Evolutionary conservation across 2,888 invertebrate genomes (phyloP), one percentile per base, ranked within the genome.

Genomic region (Sympetrum striolatum): DNA sequence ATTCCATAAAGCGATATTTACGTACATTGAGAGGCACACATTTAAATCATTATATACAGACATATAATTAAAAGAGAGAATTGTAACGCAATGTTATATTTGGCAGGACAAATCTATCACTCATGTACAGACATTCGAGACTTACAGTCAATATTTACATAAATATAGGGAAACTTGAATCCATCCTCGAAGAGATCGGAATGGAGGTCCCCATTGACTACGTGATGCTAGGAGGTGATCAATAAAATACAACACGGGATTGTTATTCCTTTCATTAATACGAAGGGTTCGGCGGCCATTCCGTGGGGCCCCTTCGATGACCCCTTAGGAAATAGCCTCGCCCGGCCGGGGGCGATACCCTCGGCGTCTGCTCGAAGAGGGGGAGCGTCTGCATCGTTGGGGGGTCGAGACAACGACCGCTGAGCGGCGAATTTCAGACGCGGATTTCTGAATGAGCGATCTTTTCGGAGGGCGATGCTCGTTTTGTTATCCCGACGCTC

Each of bases 311-410:
- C 73, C 3, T 14, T 73, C 73, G 31, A 73, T 44, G 39, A 44
- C 80, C 80, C 80, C 39, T 44, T 44, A 22, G 39, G 39, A 81
- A 81, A 81, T 39, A 14, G 37, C 39, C 81, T 39, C 44, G 44
- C 37, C 39, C 81, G 44, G 44, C 10, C 25, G 60, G 37, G 86
- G 86, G 86, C 86, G 86, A 60, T 64, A 86, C 60, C 86, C 86
- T 86, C 60, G 31, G 8, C 48, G 58, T 35, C 82, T 58, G 82
- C 0, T 25, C 0, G 81, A 22, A 25, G 48, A 14, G 31, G 82
- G 82, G 35, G 58, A 31, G 22, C 81, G 81, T 81, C 81, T 39
- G 4, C 22, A 35, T 15, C 35, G 14, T n/a, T n/a, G n/a, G n/a
- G n/a, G n/a, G n/a, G n/a, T n/a, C n/a, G n/a, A n/a, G n/a, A n/a